Percentiles rank a stretch among this genome's conserved stretches.
Evolutionary conservation across 2,888 invertebrate genomes (phyloP).

Genomic region (Synergus itoensis): DNA sequence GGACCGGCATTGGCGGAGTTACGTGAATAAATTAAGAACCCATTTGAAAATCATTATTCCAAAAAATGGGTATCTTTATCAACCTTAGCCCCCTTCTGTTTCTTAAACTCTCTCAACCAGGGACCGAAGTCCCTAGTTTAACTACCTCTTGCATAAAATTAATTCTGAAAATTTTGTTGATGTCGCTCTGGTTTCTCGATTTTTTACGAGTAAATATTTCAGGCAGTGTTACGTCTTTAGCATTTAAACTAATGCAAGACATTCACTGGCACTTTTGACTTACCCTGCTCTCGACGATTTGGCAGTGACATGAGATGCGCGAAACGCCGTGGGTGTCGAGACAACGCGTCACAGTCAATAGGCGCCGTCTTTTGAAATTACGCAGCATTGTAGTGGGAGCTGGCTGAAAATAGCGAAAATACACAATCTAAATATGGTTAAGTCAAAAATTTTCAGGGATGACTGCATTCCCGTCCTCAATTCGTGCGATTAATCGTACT

Average conservation of each 20-base stretch:
- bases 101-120: too few relatives aligned
- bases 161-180: neutral
- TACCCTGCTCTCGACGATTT: conserved; percentile 30
- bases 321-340: conserved; percentile 36
- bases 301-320: conserved; percentile 26
- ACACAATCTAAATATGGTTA: conserved; percentile 5
- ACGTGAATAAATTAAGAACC: conserved; percentile 1
- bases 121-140: too few relatives aligned
- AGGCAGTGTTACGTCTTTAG: neutral
- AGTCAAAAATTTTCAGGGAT: neutral
- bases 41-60: neutral
- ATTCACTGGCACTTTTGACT: conserved; percentile 11
- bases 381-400: neutral
- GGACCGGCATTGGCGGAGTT: conserved; percentile 42
- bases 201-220: neutral
- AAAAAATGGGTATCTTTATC: neutral
- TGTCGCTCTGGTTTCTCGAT: neutral
- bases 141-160: neutral
- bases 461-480: neutral
- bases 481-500: conserved; percentile 17
- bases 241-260: neutral
- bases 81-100: neutral
- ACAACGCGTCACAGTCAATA: conserved; percentile 37
- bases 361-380: conserved; percentile 36
- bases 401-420: conserved; percentile 38